Conservation (phyloP, 2,888 invertebrate species). For the Silvanus unidentatus region DNA sequence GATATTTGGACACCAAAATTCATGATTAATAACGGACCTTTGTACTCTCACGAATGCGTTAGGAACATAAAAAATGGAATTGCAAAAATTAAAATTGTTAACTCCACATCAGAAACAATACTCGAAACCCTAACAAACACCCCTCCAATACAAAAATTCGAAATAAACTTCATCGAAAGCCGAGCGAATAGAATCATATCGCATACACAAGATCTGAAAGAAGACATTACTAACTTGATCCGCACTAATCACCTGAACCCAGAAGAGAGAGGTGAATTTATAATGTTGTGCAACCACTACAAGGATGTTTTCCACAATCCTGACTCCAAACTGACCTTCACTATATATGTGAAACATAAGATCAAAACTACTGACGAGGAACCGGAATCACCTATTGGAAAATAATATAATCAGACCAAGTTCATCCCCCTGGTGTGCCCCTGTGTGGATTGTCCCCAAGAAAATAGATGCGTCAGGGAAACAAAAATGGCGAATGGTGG, state of each 20-base stretch:
- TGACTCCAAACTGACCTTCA: slow-evolving; percentile 1
- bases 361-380: slow-evolving; percentile 19
- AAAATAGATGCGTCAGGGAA: slow-evolving; percentile 25
- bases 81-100: background rate
- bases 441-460: slow-evolving; percentile 27
- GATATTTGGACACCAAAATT: background rate
- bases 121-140: background rate
- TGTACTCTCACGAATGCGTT: background rate
- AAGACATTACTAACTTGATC: slow-evolving; percentile 12
- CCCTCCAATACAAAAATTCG: background rate
- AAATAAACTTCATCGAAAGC: background rate
- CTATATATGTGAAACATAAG: background rate
- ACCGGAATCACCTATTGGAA: slow-evolving; percentile 23
- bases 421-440: slow-evolving; percentile 19
- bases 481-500: slow-evolving; percentile 21
- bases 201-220: background rate
- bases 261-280: background rate
- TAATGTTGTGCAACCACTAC: background rate
- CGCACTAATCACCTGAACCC: background rate
- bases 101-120: background rate
- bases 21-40: background rate
- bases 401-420: slow-evolving; percentile 21
- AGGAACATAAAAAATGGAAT: background rate
- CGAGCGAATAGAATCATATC: background rate
- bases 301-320: slow-evolving; percentile 2